Evolutionary conservation across 2,113 vertebrate species (phyloP), one percentile per base, ranked within the genome.

Genomic region (Circaetus cinerascens): DNA sequence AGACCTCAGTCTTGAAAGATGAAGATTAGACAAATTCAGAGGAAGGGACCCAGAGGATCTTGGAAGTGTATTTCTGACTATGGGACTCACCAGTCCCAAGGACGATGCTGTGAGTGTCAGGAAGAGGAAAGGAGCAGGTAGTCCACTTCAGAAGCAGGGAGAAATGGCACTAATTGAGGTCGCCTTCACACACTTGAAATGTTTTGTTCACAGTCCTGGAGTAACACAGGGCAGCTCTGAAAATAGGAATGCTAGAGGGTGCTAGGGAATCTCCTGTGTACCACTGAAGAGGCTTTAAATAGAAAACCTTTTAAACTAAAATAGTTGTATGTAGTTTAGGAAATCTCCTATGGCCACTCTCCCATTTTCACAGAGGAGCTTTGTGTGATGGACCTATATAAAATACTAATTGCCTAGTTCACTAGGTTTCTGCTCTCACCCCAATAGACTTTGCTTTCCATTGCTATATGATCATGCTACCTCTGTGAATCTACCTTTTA

Each of bases 271-370:
- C 86, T 91, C 83, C 40, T 50, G 73, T 43, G 88, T 87, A 67
- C 66, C 20, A 38, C 19, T 74, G 80, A 78, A 84, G 57, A 79
- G 40, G 12, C 29, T 89, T 87, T 89, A 82, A 94, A 91, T 64
- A 89, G 82, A 90, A 95, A 95, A 78, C 36, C 59, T 94, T 93
- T 94, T 84, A 91, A 86, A 90, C 30, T 55, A 51, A 51, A 86
- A 36, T 48, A 46, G 75, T 59, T 74, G 56, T 59, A 56, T 60
- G 25, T 48, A 53, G 59, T 69, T 86, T 71, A 86, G 50, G 38
- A 95, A 92, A 30, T 84, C 82, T 92, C 92, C 9, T 59, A 68
- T 84, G 73, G 14, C 64, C 34, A n/a, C 11, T 83, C 16, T 41
- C 17, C 43, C 0, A 0, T 92, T 95, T 88, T 91, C 46, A 46